Evolutionary conservation across 2,797 vertebrate genomes (phyloP), one percentile per base, ranked within the genome.

Genomic region (Falco cherrug): DNA sequence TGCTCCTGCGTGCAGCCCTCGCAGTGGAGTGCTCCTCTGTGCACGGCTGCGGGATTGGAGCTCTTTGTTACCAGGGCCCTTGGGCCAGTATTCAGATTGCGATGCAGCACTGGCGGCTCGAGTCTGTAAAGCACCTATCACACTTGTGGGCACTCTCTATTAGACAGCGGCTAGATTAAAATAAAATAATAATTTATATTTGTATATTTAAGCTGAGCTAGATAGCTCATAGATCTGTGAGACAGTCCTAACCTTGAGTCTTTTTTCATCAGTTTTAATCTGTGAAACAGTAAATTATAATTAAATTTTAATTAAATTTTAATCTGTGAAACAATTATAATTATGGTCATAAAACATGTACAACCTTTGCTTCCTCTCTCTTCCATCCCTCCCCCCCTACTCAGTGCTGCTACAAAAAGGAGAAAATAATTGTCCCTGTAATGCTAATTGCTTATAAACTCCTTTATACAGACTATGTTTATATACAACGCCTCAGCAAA

Each of bases 271-370:
- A n/a, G 21, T 76, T 95, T 89, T 92, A 80, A 87, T 97, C 87
- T 89, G 64, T 94, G 61, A 91, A 95, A 93, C 22, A 63, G 64
- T 90, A 97, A 92, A 91, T 87, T 91, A 57, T 87, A 96, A 96
- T 97, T 96, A 93, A 53, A 67, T 64, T 95, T 83, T 93, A 84
- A 95, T 95, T 90, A 81, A 22, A 75, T 89, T 93, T 86, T 87
- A 93, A 89, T 89, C 86, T 92, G 74, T 95, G 82, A 74, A 96
- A 96, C 64, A 21, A 85, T 93, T 93, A 39, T 91, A 96, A 94
- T 97, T 95, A 90, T n/a, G 77, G 93, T 74, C 85, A 90, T 94
- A 95, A 93, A 97, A 90, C 77, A 79, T 22, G 56, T 61, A 61
- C 67, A 90, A 87, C 82, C 84, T 94, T 94, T 88, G 69, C 67